phyloP scores from a whole-genome alignment of 2,113 vertebrate species.

The Xiphorhynchus elegans region DNA sequence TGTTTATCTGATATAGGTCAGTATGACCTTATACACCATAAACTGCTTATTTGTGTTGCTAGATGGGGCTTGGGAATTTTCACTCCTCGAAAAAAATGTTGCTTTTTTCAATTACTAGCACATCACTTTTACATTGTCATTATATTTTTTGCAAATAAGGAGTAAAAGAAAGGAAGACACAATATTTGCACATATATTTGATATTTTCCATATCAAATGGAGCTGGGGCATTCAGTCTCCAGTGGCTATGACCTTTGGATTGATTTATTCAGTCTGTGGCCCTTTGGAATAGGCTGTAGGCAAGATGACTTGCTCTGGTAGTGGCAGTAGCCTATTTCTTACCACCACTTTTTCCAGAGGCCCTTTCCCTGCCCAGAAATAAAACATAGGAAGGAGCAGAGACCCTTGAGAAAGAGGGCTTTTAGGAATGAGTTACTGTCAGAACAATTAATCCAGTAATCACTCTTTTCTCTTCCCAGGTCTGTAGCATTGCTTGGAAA shows the following conservation, averaged over 20 bases:
- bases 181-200: not conserved
- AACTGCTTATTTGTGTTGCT: not conserved
- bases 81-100: not conserved
- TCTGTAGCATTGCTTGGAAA: not conserved
- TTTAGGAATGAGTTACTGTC: constrained; percentile 23
- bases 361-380: not conserved
- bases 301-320: not conserved
- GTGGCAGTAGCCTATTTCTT: not conserved
- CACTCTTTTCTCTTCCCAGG: not conserved
- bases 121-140: accelerated
- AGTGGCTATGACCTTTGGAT: not conserved
- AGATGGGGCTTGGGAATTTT: not conserved
- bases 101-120: not conserved
- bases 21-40: not conserved
- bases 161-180: not conserved
- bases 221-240: not conserved
- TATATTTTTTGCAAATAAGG: not conserved
- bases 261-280: not conserved
- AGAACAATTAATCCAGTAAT: constrained; percentile 16
- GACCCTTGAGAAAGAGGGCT: not conserved
- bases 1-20: not conserved
- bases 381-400: not conserved
- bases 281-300: not conserved
- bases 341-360: not conserved
- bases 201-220: not conserved